Percentiles rank a stretch among this genome's conserved stretches.
These are phyloP conservation scores for Pantelozetes paolii DNA, from an alignment of 2,888 invertebrate species.

Conservation along the genomic window DNA sequence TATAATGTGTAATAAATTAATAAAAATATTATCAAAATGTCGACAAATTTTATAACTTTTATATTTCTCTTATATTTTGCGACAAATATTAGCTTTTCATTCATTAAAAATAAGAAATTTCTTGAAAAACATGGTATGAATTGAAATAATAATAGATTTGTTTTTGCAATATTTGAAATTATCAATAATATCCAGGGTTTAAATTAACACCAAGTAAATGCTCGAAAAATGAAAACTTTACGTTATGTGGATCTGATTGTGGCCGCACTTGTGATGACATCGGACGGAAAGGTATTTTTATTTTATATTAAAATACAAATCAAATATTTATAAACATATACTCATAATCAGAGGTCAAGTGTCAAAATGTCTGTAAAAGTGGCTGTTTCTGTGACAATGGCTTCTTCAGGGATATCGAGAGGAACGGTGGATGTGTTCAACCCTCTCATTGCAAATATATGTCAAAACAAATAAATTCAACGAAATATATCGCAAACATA, in stretches of 20 bases:
- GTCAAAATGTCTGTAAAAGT: neutral
- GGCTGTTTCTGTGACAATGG: conserved; percentile 4
- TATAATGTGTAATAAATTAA: too few relatives aligned
- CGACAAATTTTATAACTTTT: too few relatives aligned
- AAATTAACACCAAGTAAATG: too few relatives aligned
- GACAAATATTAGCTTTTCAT: too few relatives aligned
- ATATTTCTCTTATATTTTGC: too few relatives aligned
- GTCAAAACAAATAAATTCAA: neutral
- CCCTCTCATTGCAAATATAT: neutral
- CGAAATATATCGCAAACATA: neutral
- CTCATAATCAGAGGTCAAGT: neutral
- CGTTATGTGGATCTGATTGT: neutral
- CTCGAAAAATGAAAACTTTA: too few relatives aligned
- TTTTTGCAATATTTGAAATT: too few relatives aligned
- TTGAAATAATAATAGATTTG: too few relatives aligned
- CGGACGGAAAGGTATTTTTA: neutral
- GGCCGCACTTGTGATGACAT: neutral
- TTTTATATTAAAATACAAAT: neutral
- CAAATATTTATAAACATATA: neutral
- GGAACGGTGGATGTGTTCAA: neutral
- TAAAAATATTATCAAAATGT: too few relatives aligned
- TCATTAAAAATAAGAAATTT: too few relatives aligned
- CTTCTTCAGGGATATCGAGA: neutral
- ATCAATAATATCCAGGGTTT: too few relatives aligned
- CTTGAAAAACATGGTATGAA: too few relatives aligned